Base-by-base conservation (phyloP, 1,140 invertebrate genomes). In the Gryllus bimaculatus region DNA sequence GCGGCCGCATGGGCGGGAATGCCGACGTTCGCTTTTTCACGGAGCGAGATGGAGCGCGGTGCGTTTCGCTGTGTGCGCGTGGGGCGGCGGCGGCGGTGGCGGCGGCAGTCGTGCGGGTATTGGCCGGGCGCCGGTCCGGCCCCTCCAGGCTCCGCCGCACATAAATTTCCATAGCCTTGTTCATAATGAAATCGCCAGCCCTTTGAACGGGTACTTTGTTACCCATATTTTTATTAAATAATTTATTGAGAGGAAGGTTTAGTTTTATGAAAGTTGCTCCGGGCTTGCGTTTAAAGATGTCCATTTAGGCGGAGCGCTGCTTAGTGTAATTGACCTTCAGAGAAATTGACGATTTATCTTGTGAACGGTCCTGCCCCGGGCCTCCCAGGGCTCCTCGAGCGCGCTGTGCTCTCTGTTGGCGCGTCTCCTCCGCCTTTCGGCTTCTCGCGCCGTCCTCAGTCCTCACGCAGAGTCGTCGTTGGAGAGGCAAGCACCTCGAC, bases 211-310 rank as follows among this genome's bases (percentile, higher is more conserved):
- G 54, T 18, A 66, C 54, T 66, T 66, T 18, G 54, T 66, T 66
- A 66, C 54, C 54, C 54, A 66, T 66, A 66, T 66, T 66, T 66
- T 66, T 66, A 66, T 66, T 66, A 66, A 66, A 66, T 66, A 66
- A 66, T 66, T 66, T 66, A 66, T 66, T 66, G 54, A 66, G 54
- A 66, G 10, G 54, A 66, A 66, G 54, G 54, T 66, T 66, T 66
- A 66, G 54, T 66, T 66, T 66, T 66, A 66, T 66, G 54, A 66
- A 66, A 66, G 10, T 66, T 66, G 54, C 54, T 66, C 18, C 54
- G 54, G 54, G 54, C 54, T 66, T 66, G 54, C 54, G 54, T 66
- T 66, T 66, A 66, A 66, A 66, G 54, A 10, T 66, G 54, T 66
- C 54, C 54, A 66, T 66, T 66, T 66, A 66, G 54, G 18, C 54